These are phyloP conservation scores for Hucho hucho DNA, from an alignment of 2,113 vertebrate species.

Conservation along the genomic window DNA sequence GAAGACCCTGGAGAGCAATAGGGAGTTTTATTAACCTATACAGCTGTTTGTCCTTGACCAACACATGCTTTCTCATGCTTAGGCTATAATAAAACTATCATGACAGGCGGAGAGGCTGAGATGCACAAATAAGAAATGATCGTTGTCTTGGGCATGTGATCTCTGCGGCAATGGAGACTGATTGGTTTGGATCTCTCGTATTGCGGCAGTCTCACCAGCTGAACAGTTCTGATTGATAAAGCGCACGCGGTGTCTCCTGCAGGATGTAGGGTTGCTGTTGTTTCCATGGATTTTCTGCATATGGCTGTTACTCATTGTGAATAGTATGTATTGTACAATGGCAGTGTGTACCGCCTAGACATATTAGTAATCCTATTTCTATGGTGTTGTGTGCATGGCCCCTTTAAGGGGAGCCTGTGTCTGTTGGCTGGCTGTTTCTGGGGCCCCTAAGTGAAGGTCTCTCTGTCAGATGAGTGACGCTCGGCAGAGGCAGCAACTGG, in stretches of 20 bases:
- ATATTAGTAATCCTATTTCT: conserved; percentile 33
- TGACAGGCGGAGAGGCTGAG: conserved; percentile 13
- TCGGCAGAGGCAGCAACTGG: conserved; percentile 68
- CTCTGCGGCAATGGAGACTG: conserved; percentile 23
- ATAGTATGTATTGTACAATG: conserved; percentile 34
- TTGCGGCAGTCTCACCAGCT: conserved; percentile 20
- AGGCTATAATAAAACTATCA: conserved; percentile 24
- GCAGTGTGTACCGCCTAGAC: too few species aligned
- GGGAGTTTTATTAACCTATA: conserved; percentile 15
- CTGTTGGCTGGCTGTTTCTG: conserved; percentile 62
- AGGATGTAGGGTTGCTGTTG: conserved; percentile 30
- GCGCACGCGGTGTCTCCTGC: conserved; percentile 23
- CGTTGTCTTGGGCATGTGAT: conserved; percentile 30
- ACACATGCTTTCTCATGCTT: conserved; percentile 19
- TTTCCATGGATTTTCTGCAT: conserved; percentile 47
- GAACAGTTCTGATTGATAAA: conserved; percentile 32
- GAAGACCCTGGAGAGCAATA: conserved; percentile 12
- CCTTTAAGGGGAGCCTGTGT: conserved; percentile 52
- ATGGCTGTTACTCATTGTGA: conserved; percentile 58
- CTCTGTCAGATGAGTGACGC: conserved; percentile 71
- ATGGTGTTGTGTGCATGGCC: conserved; percentile 33
- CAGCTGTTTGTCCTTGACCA: conserved; percentile 21
- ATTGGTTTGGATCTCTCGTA: conserved; percentile 15
- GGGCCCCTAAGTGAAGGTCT: conserved; percentile 64
- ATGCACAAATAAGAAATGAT: conserved; percentile 21